Evolutionary conservation across 2,113 vertebrate genomes (phyloP).

Genomic region (Cettia cetti): DNA sequence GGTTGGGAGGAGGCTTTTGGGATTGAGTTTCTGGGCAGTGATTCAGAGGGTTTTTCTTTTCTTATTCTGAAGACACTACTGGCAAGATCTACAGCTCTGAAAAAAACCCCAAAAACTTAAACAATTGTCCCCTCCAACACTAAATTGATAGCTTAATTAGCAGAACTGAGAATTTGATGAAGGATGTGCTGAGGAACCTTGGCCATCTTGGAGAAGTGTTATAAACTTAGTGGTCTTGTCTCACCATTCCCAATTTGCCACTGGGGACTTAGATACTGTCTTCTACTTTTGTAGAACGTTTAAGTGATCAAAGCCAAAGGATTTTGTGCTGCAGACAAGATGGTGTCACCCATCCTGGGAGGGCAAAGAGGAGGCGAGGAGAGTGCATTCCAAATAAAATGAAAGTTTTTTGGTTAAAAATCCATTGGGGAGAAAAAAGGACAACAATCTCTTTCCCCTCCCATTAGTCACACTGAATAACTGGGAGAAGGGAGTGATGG

Average conservation of each 20-base stretch:
- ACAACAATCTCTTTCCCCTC: background rate
- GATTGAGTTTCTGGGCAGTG: conserved; percentile 58
- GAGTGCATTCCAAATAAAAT: background rate
- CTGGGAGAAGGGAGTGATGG: conserved; percentile 21
- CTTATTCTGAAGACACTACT: conserved; percentile 51
- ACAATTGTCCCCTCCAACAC: background rate
- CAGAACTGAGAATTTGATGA: background rate
- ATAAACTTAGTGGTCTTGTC: background rate
- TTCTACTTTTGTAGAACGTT: background rate
- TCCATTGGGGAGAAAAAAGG: background rate
- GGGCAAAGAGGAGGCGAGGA: background rate
- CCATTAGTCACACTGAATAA: conserved; percentile 51
- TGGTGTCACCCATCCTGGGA: background rate
- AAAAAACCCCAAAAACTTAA: conserved; percentile 26
- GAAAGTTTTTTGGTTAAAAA: background rate
- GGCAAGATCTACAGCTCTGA: conserved; percentile 3
- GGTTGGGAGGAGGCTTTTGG: conserved; percentile 62
- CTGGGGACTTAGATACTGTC: background rate
- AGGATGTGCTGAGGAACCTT: background rate
- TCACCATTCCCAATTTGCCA: background rate
- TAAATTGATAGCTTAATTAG: conserved; percentile 9
- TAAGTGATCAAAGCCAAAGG: background rate
- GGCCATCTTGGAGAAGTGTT: background rate
- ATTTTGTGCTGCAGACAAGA: background rate
- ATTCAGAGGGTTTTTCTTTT: conserved; percentile 59